Evolutionary conservation across 2,888 invertebrate species (phyloP).

Genomic region (Hirtodrosophila cameraria): DNA sequence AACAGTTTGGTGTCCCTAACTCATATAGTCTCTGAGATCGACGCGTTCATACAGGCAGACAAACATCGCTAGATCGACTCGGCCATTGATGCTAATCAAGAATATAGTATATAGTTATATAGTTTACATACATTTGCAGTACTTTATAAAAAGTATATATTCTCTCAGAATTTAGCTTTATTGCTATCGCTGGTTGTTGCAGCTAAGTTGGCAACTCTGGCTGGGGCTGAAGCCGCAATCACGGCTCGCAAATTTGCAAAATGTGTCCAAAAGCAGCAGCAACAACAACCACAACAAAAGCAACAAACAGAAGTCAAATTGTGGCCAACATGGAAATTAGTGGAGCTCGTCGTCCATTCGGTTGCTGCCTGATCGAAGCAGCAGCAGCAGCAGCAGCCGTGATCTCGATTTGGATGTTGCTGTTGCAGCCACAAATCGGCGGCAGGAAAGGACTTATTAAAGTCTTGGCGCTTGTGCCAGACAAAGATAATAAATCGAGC

Average conservation of each 20-base stretch:
- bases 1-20: no score
- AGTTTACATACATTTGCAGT: no score
- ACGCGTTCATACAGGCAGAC: no score
- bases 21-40: no score
- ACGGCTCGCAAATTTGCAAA: constrained; percentile 70
- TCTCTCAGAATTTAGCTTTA: no score
- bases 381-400: constrained; percentile 37
- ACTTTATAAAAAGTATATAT: no score
- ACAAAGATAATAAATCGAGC: constrained; percentile 24
- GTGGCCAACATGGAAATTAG: constrained; percentile 80
- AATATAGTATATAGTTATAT: no score
- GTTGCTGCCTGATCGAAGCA: constrained; percentile 46
- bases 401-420: constrained; percentile 43
- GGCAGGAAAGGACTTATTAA: constrained; percentile 80
- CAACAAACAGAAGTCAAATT: constrained; percentile 76
- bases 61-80: no score
- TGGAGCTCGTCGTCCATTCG: constrained; percentile 68
- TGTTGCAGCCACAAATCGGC: constrained; percentile 52
- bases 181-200: no score
- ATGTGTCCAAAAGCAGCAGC: constrained; percentile 38
- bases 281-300: constrained; percentile 20
- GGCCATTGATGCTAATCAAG: no score
- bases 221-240: constrained; percentile 51
- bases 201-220: constrained; percentile 1
- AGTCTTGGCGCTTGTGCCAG: constrained; percentile 53